phyloP scores from a whole-genome alignment of 2,113 vertebrate genomes.

The Kryptolebias marmoratus region DNA sequence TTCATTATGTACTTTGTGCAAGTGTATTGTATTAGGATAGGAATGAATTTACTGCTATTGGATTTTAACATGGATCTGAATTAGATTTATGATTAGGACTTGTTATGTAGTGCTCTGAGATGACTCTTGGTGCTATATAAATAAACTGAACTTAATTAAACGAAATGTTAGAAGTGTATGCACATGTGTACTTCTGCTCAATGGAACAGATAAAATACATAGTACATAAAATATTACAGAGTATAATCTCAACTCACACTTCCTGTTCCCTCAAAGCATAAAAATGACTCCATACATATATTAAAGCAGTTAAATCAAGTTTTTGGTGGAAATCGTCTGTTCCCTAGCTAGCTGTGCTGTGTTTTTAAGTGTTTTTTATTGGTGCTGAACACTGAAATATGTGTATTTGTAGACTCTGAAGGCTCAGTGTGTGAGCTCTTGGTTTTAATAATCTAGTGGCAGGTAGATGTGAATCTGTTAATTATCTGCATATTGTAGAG shows the following conservation, averaged over 20 bases:
- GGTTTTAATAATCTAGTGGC: neutral
- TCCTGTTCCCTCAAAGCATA: conserved; percentile 7
- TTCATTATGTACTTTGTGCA: too few relatives aligned
- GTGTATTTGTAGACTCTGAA: neutral
- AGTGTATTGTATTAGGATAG: too few relatives aligned
- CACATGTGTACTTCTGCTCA: neutral
- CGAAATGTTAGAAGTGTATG: neutral
- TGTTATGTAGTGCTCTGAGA: too few relatives aligned
- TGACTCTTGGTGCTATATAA: too few relatives aligned
- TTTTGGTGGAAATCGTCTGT: conserved; percentile 35
- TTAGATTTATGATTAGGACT: too few relatives aligned
- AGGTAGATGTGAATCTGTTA: neutral
- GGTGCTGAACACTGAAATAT: neutral
- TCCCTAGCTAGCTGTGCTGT: neutral
- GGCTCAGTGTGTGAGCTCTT: neutral
- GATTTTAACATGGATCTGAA: too few relatives aligned
- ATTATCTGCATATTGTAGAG: conserved; percentile 11
- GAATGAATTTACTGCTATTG: too few relatives aligned
- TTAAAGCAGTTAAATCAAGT: conserved; percentile 28
- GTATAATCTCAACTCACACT: conserved; percentile 37
- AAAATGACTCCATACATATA: conserved; percentile 17
- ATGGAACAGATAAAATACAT: conserved; percentile 21
- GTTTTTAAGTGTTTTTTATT: neutral
- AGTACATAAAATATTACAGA: conserved; percentile 28
- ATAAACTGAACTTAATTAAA: too few relatives aligned